phyloP scores from a whole-genome alignment of 2,888 invertebrate genomes.

The Ormyrus rosae region DNA sequence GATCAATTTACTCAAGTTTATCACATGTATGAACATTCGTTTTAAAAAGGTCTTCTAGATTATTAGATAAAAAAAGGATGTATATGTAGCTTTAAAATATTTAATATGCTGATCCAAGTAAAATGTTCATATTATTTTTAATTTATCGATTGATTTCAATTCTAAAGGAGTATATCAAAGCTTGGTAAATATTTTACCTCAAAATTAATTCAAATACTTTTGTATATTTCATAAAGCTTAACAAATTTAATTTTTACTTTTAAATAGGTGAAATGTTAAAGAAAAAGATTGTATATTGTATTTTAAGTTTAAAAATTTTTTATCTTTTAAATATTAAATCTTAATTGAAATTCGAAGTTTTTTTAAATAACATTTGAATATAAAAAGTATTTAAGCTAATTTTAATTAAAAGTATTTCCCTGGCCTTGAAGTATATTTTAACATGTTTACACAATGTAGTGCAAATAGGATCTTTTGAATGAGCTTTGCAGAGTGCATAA shows the following conservation, averaged over 20 bases:
- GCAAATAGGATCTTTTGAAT: constrained; percentile 60
- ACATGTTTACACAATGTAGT: constrained; percentile 60
- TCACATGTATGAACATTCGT: constrained; percentile 53
- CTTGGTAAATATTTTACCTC: constrained; percentile 37
- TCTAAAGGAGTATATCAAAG: constrained; percentile 59
- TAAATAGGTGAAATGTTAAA: background rate
- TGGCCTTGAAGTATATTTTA: constrained; percentile 37
- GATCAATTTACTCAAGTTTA: constrained; percentile 54
- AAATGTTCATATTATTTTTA: constrained; percentile 50
- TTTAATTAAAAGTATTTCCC: constrained; percentile 30
- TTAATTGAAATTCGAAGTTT: background rate
- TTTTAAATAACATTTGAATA: background rate
- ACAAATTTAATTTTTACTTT: background rate
- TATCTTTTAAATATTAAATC: constrained; percentile 3
- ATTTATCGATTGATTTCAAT: constrained; percentile 48
- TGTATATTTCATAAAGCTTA: background rate
- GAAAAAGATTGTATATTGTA: constrained; percentile 5
- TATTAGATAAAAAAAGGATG: constrained; percentile 44
- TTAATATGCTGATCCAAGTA: constrained; percentile 40
- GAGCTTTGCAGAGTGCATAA: constrained; percentile 55
- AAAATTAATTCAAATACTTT: constrained; percentile 45
- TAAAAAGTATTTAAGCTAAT: constrained; percentile 44
- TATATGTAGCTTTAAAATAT: constrained; percentile 43
- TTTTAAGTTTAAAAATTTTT: constrained; percentile 5
- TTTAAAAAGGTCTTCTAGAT: constrained; percentile 38